Conservation (phyloP, 2,113 vertebrate species). For the Pseudonaja textilis region DNA sequence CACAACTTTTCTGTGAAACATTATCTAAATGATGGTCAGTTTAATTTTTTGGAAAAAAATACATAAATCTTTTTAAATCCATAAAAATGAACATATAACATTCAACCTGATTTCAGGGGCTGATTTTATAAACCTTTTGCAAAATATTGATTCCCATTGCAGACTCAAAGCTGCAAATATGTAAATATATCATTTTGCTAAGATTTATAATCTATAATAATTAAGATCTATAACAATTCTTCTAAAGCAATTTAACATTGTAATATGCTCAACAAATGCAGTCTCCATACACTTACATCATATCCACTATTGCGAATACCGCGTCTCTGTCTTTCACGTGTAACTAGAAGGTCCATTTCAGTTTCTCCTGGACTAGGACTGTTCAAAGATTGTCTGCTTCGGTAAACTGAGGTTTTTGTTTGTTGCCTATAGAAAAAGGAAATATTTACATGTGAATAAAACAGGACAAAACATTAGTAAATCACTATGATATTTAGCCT, state of each 20-base stretch:
- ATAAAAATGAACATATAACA: not conserved
- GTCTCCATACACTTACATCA: constrained; percentile 79
- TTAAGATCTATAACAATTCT: not conserved
- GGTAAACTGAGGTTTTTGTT: constrained; percentile 83
- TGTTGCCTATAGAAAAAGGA: constrained; percentile 79
- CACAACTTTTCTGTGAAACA: not conserved
- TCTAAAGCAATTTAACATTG: not conserved
- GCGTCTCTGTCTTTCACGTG: constrained; percentile 89
- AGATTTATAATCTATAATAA: too few relatives aligned
- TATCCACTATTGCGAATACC: constrained; percentile 97
- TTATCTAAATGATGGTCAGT: not conserved
- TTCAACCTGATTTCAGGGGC: not conserved
- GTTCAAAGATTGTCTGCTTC: constrained; percentile 95
- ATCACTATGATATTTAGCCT: not conserved
- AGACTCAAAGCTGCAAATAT: not conserved
- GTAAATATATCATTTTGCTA: not conserved
- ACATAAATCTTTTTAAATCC: not conserved
- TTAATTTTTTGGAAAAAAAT: not conserved
- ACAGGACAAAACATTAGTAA: not conserved
- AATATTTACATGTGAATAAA: not conserved
- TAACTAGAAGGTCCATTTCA: constrained; percentile 98
- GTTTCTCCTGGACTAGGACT: constrained; percentile 96
- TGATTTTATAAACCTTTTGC: not conserved
- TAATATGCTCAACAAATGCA: not conserved
- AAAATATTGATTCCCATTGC: not conserved